A percentile compares a stretch with the other conserved stretches of the same genome.
These are phyloP conservation scores for Pseudolaguvia tuberculata DNA, from an alignment of 2,113 vertebrate genomes.

Conservation along the genomic window DNA sequence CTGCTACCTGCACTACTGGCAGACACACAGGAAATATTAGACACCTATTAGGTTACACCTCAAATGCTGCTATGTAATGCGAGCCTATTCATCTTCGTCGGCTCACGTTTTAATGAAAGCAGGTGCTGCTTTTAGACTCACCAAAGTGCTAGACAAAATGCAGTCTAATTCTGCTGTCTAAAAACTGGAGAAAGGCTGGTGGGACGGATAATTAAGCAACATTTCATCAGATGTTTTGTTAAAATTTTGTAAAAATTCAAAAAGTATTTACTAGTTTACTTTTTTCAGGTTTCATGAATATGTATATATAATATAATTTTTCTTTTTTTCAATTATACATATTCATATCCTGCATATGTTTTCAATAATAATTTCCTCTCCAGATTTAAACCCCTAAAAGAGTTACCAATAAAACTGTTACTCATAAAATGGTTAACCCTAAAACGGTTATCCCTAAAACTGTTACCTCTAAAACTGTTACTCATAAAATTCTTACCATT, in stretches of 20 bases:
- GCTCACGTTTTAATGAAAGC: conserved; percentile 36
- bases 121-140: conserved; percentile 20
- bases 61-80: conserved; percentile 49
- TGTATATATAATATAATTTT: neutral
- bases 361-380: no score
- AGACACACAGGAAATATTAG: conserved; percentile 49
- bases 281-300: neutral
- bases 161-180: neutral
- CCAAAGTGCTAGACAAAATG: conserved; percentile 18
- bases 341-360: neutral
- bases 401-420: no score
- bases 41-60: conserved; percentile 54
- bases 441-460: no score
- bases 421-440: no score
- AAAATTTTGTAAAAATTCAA: no score
- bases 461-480: no score
- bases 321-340: neutral
- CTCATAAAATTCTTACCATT: no score
- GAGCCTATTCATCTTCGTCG: conserved; percentile 44
- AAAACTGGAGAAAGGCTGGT: neutral
- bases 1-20: conserved; percentile 40
- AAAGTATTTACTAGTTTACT: no score
- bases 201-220: no score
- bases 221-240: neutral
- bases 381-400: no score